Percentiles rank a stretch among this genome's conserved stretches.
Conservation (phyloP, 2,797 vertebrate genomes). For the Morus bassanus region DNA sequence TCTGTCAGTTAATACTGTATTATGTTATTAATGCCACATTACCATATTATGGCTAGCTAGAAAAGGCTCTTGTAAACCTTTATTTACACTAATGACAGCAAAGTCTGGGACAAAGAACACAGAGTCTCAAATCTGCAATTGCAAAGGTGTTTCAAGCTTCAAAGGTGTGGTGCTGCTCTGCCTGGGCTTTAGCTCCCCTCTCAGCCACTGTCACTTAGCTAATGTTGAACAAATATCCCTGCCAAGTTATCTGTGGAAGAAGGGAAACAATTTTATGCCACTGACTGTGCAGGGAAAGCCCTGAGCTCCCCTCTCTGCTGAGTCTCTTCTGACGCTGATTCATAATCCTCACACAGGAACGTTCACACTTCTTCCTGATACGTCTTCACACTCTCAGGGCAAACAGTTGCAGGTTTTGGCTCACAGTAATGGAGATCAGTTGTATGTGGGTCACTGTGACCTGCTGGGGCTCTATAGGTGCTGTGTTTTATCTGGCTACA, state of each 20-base stretch:
- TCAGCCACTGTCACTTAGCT: not conserved
- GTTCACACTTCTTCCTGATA: not conserved
- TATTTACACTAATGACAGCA: not conserved
- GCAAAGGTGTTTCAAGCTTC: not conserved
- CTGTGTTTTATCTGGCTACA: not conserved
- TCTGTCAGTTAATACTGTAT: not conserved
- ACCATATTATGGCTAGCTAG: fast-evolving
- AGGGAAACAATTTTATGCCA: not conserved
- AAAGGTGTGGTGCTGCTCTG: not conserved
- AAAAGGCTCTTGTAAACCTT: not conserved
- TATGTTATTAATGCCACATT: not conserved
- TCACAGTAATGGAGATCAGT: not conserved
- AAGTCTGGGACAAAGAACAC: not conserved
- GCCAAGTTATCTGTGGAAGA: not conserved
- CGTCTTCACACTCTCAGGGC: not conserved
- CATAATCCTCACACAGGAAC: not conserved
- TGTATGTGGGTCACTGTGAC: not conserved
- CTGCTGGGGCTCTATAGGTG: not conserved
- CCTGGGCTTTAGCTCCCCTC: not conserved
- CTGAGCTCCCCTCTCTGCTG: not conserved
- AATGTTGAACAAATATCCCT: not conserved
- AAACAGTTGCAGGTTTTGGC: not conserved
- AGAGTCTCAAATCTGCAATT: not conserved
- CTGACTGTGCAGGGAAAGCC: not conserved
- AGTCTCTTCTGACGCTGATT: not conserved